These are phyloP conservation scores for Catagonus wagneri DNA, from an alignment of 2,113 vertebrate species.

Conservation along the genomic window DNA sequence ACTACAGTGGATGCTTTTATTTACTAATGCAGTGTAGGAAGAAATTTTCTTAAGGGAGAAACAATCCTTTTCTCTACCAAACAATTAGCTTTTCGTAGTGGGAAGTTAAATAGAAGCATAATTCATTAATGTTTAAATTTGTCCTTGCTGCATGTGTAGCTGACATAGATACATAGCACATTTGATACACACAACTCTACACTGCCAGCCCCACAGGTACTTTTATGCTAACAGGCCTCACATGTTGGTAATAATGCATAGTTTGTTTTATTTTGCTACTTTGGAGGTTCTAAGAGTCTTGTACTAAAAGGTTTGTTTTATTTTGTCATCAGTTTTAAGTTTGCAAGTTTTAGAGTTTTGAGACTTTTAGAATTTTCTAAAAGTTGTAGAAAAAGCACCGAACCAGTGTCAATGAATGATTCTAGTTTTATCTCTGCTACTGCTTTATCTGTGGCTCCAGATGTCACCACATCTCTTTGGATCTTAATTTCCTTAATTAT, in stretches of 20 bases:
- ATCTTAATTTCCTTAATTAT: conserved; percentile 16
- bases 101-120: conserved; percentile 10
- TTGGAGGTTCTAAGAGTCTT: conserved; percentile 5
- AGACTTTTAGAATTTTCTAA: background rate
- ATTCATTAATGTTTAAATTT: background rate
- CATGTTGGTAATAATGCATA: background rate
- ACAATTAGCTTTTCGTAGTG: conserved; percentile 21
- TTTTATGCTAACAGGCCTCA: background rate
- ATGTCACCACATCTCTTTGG: background rate
- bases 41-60: conserved; percentile 43
- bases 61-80: background rate
- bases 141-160: background rate
- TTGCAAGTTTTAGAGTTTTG: conserved; percentile 28
- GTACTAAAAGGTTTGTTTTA: background rate
- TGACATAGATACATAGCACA: background rate
- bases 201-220: background rate
- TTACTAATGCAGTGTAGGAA: background rate
- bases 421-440: conserved; percentile 65
- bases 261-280: background rate
- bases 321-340: conserved; percentile 20
- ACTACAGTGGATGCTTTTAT: background rate
- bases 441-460: conserved; percentile 24
- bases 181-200: background rate
- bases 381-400: background rate
- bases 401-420: background rate